Percentiles rank a stretch among this genome's conserved stretches.
Conservation (phyloP, 2,113 vertebrate genomes). For the Scophthalmus maximus region DNA sequence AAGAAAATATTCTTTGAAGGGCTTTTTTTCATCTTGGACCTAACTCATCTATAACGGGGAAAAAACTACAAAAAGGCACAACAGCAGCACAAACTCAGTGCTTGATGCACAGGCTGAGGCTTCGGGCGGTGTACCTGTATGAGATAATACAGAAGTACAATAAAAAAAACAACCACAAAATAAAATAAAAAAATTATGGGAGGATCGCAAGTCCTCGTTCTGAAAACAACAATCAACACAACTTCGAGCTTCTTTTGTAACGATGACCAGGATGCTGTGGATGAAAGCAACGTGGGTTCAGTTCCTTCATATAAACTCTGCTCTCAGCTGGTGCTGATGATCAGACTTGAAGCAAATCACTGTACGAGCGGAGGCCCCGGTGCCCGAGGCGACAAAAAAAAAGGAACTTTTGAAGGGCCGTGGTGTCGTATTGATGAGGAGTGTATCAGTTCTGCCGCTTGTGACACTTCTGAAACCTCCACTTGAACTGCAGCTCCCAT, state of each 20-base stretch:
- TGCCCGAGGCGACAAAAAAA: constrained; percentile 23
- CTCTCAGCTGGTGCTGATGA: constrained; percentile 39
- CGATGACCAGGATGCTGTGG: neutral
- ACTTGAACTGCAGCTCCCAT: constrained; percentile 47
- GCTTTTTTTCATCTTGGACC: constrained; percentile 20
- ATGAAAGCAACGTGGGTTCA: neutral
- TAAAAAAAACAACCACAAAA: neutral
- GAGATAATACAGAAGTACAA: no score
- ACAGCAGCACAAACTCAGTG: no score
- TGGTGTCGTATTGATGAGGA: neutral
- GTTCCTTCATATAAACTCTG: neutral
- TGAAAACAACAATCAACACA: no score
- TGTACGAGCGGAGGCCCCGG: neutral
- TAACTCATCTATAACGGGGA: constrained; percentile 22
- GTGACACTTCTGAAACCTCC: constrained; percentile 49
- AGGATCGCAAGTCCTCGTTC: no score
- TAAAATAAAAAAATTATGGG: no score
- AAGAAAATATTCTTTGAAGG: neutral
- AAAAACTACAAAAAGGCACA: neutral
- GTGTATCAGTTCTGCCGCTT: constrained; percentile 13
- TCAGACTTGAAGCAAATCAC: constrained; percentile 26
- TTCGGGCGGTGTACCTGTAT: no score
- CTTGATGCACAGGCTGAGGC: no score
- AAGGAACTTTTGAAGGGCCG: constrained; percentile 2
- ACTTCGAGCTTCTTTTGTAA: no score